Base-by-base conservation (phyloP, 1,140 invertebrate genomes). In the Trypoxylus dichotomus region DNA sequence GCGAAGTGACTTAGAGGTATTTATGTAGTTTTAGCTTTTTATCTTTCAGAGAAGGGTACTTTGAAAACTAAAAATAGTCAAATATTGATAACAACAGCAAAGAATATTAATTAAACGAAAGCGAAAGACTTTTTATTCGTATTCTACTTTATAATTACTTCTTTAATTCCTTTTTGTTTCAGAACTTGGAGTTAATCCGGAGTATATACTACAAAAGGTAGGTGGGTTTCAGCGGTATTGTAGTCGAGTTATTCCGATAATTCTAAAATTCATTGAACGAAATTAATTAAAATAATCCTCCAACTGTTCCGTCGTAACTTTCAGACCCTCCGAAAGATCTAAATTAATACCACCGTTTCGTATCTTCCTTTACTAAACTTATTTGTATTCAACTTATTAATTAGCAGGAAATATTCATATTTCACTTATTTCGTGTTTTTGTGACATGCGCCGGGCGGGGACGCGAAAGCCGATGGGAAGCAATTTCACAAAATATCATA, bases 171-270 rank as follows among this genome's bases (percentile, higher is more conserved):
- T 77, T 72, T 63, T 43, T 76, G 21, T 79, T 80, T 63, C 75
- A 80, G 79, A 80, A 41, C 43, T 80, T 41, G 79, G 79, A 60
- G 77, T 80, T 58, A 79, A 80, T 77, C 78, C 78, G 37, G 76
- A 80, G 37, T 79, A 77, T 41, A 80, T 80, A 73, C 41, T 79
- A 13, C 79, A 80, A 77, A 80, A 80, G 79, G 79, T 80, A 63
- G 75, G 79, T 74, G 7, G 60, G 21, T 24, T 68, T 68, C 24
- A 25, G 24, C 27, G 10, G 60, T 29, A 68, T 68, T 68, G 60
- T 68, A 68, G 24, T 68, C 60, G 60, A 68, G 60, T 68, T 68
- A 68, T 68, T 68, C 60, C 60, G 60, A 68, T 68, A 68, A 68
- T 27, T 68, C 60, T 29, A 29, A 68, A 68, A 68, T 68, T 21